Evolutionary conservation across 2,113 vertebrate species (phyloP), one percentile per base, ranked within the genome.

Genomic region (Pachypanchax playfairii): DNA sequence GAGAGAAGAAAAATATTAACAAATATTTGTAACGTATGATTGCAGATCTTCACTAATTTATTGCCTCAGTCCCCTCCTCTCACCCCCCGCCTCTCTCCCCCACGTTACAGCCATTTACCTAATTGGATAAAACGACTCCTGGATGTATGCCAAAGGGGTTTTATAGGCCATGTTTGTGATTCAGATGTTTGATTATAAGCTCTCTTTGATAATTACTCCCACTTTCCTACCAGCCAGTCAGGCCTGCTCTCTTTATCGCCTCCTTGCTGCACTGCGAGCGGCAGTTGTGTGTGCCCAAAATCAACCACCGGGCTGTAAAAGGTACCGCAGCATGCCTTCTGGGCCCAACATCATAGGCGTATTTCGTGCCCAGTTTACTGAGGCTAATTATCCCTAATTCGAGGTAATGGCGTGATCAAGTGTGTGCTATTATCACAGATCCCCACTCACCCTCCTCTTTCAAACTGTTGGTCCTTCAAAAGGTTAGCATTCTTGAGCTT

Each of bases 101-200:
- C 70, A 75, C 80, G 88, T 89, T 85, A 90, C 78, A 89, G 83
- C 87, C 86, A 91, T 88, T 90, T 85, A 90, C 84, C 85, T 91
- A 91, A 91, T 90, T 91, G 87, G 87, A 91, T 91, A 88, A 91
- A 91, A 89, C 84, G 85, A 90, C 87, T 90, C 71, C 85, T 91
- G 90, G 90, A 91, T 89, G 73, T 75, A 75, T 81, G 88, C 89
- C 90, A 90, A 88, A 84, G 85, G 80, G 86, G 69, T 83, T 89
- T 89, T 88, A 89, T 86, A 83, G 88, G 82, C 80, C 65, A 52
- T 87, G 86, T 90, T 91, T 90, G 89, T 52, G 87, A 91, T 91
- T 89, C 75, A 82, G 85, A 88, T 90, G 88, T 91, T 91, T 91
- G 85, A 88, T 91, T 91, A 90, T 88, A 89, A 90, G 87, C 87